A percentile compares a stretch with the other conserved stretches of the same genome.
phyloP scores from a whole-genome alignment of 1,140 invertebrate genomes.

The Diabrotica undecimpunctata region DNA sequence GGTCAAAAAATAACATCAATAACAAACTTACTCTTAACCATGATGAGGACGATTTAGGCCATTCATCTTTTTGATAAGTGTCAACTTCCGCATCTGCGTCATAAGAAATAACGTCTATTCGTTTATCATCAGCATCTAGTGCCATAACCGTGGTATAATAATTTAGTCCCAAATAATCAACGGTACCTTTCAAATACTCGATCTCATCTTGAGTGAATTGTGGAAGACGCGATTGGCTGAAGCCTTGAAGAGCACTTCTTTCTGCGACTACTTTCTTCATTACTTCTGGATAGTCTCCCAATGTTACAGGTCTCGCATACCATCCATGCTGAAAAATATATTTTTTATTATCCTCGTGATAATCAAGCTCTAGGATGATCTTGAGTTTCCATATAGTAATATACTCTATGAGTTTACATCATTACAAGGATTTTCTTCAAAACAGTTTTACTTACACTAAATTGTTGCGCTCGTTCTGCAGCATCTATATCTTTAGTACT shows the following conservation, averaged over 20 bases:
- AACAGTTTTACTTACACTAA: conserved; percentile 18
- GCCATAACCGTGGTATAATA: conserved; percentile 10
- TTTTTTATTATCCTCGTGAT: no score
- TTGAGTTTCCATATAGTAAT: no score
- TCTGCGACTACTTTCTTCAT: conserved; percentile 48
- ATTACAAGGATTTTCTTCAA: no score
- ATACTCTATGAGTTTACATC: no score
- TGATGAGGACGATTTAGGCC: conserved; percentile 23
- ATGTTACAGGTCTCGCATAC: conserved; percentile 52
- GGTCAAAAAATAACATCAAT: no score
- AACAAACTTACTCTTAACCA: conserved; percentile 26
- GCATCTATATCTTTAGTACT: conserved; percentile 23
- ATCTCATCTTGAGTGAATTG: conserved; percentile 49
- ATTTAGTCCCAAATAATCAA: conserved; percentile 36
- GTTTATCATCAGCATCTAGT: not conserved
- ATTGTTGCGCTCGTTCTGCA: conserved; percentile 22
- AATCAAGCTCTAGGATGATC: no score
- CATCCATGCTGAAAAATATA: conserved; percentile 47
- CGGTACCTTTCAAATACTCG: conserved; percentile 39
- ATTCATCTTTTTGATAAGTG: conserved; percentile 26
- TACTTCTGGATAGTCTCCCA: conserved; percentile 54
- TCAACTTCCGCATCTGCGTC: conserved; percentile 20
- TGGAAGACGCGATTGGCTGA: conserved; percentile 48
- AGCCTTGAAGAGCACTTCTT: conserved; percentile 48
- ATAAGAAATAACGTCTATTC: not conserved